Percentiles rank a stretch among this genome's conserved stretches.
These are phyloP conservation scores for Ganaspis brasiliensis DNA, from an alignment of 2,888 invertebrate species.

Conservation along the genomic window DNA sequence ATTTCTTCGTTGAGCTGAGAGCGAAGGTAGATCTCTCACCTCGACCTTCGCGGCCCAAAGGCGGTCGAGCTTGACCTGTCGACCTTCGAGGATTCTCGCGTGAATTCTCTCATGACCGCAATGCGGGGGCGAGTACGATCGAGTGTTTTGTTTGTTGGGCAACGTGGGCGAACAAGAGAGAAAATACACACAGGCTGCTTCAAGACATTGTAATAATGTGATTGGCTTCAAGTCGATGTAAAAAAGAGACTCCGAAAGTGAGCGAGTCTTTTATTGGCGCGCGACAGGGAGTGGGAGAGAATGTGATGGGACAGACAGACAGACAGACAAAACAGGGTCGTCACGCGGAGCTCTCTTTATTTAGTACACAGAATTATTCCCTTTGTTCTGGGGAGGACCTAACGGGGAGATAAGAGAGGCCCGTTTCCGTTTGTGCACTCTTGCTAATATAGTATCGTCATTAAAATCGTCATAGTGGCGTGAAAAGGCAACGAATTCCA, in stretches of 20 bases:
- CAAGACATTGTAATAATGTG: too few relatives aligned
- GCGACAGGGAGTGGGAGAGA: not conserved
- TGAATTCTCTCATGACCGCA: constrained; percentile 67
- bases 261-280: not conserved
- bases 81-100: constrained; percentile 64
- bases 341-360: constrained; percentile 31
- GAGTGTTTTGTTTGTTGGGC: constrained; percentile 12
- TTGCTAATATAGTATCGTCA: not conserved
- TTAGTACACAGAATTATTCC: constrained; percentile 23
- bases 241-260: constrained; percentile 6
- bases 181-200: not conserved
- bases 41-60: constrained; percentile 64
- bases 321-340: not conserved
- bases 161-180: constrained; percentile 32
- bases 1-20: constrained; percentile 17
- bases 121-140: constrained; percentile 33
- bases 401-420: constrained; percentile 24
- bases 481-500: constrained; percentile 41
- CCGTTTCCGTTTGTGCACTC: constrained; percentile 22
- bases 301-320: not conserved
- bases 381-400: constrained; percentile 35
- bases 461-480: constrained; percentile 37
- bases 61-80: constrained; percentile 61
- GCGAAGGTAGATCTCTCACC: constrained; percentile 46
- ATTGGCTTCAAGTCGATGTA: not conserved